phyloP scores from a whole-genome alignment of 1,140 invertebrate species.

The Drosophila virilis region DNA sequence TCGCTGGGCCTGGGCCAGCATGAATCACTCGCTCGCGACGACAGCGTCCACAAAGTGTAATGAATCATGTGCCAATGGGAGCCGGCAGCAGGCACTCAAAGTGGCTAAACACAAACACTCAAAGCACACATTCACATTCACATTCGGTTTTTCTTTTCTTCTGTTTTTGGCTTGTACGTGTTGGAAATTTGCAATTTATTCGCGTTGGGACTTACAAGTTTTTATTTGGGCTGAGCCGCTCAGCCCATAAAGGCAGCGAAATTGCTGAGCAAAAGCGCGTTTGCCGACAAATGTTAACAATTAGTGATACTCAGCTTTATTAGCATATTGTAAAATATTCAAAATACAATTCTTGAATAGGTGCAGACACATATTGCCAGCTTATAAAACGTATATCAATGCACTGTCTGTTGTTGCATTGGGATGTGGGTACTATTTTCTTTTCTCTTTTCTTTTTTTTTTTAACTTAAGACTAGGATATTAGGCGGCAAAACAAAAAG shows the following conservation, averaged over 20 bases:
- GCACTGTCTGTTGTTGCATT: conserved; percentile 24
- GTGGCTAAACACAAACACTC: conserved; percentile 14
- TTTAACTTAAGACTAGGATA: conserved; percentile 45
- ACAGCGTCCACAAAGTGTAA: conserved; percentile 54
- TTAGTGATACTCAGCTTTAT: conserved; percentile 30
- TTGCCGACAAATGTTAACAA: conserved; percentile 42
- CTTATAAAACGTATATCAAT: conserved; percentile 41
- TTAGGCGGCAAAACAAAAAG: background rate
- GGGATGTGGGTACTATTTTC: background rate
- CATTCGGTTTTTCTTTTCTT: conserved; percentile 23
- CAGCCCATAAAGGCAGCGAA: conserved; percentile 12
- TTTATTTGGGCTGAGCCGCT: conserved; percentile 19
- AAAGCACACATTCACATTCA: conserved; percentile 12
- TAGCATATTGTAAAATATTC: conserved; percentile 41
- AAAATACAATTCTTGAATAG: conserved; percentile 35
- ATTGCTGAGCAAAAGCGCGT: conserved; percentile 28
- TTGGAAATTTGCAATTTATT: conserved; percentile 67
- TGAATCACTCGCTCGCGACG: conserved; percentile 62
- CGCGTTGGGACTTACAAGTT: conserved; percentile 35
- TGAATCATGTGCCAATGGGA: conserved; percentile 57
- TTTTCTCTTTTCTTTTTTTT: conserved; percentile 12
- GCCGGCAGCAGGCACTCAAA: conserved; percentile 31
- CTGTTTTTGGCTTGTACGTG: conserved; percentile 43
- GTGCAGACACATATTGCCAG: conserved; percentile 3
- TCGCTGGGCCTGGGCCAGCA: conserved; percentile 39